Base-by-base conservation (phyloP, 2,797 vertebrate species). In the Sebastes vulpes region DNA sequence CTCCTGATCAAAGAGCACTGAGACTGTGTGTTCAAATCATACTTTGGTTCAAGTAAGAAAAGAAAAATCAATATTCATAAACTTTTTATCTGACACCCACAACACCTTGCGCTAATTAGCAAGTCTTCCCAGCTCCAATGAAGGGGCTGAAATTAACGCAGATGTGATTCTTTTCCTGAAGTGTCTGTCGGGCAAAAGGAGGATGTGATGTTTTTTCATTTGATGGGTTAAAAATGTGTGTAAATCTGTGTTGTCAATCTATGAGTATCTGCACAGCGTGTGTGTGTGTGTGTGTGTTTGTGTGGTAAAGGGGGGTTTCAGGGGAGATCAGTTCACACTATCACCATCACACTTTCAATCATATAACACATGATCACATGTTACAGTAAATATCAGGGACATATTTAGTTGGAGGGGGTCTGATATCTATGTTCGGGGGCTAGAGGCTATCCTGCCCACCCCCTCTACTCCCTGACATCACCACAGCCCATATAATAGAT, bases 401-500 rank as follows among this genome's bases (percentile, higher is more conserved):
- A 92, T 92, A 93, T 89, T 88, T 74, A 88, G 86, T 78, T 79
- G 86, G 89, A 72, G 77, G 73, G 74, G 65, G 81, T 92, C 82
- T 89, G 92, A 86, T 90, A 92, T 91, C 92, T 95, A 94, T 92
- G 90, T 83, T 87, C 25, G 89, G 92, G 92, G 91, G 90, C 83
- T 80, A 73, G 88, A 86, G 87, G 88, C 85, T 85, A 85, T 85
- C 80, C 86, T 89, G 90, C 92, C 87, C 85, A 64, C 94, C 92
- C 90, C 86, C 91, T 91, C 91, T 92, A 88, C 93, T 95, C 93
- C 94, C 94, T 94, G 93, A 94, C 93, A 93, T 93, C 92, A 95
- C 93, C 92, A 91, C 89, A 93, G 92, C 91, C 93, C 95, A 94
- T 92, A 94, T 93, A 95, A 96, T 95, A 95, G 93, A 96, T 95